Evolutionary conservation across 2,113 vertebrate genomes (phyloP).

Genomic region (Cromileptes altivelis): DNA sequence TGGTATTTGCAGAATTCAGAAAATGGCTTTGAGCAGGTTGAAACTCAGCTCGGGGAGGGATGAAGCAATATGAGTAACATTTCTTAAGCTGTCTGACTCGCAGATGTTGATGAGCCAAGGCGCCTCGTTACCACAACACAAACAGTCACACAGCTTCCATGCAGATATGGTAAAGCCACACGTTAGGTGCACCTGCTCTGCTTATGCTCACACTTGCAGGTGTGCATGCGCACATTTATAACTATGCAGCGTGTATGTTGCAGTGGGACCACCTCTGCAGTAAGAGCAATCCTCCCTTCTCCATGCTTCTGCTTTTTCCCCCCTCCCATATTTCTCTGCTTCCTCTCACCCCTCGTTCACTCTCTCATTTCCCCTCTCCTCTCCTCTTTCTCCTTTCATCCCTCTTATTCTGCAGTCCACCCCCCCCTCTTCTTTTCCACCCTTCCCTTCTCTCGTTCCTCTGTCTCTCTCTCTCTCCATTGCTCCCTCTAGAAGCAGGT

Average conservation of each 20-base stretch:
- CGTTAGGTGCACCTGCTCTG: constrained; percentile 62
- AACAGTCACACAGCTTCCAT: constrained; percentile 27
- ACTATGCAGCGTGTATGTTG: constrained; percentile 73
- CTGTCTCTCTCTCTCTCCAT: constrained; percentile 53
- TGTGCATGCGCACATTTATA: constrained; percentile 38
- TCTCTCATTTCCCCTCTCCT: constrained; percentile 23
- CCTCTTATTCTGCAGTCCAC: constrained; percentile 50
- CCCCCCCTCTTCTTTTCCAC: neutral
- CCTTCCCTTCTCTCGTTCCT: constrained; percentile 13
- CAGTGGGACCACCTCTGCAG: constrained; percentile 81
- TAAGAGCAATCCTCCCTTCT: constrained; percentile 64
- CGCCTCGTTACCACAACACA: constrained; percentile 55
- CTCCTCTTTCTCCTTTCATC: constrained; percentile 38
- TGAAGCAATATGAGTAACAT: constrained; percentile 62
- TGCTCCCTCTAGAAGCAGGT: constrained; percentile 81
- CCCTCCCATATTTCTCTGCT: constrained; percentile 42
- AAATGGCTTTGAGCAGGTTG: constrained; percentile 70
- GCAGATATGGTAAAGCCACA: constrained; percentile 42
- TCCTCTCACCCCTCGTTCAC: constrained; percentile 37
- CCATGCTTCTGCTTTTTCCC: constrained; percentile 36
- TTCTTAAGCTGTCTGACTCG: constrained; percentile 66
- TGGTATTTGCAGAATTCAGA: constrained; percentile 76
- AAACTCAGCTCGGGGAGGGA: constrained; percentile 61
- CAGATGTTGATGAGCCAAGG: constrained; percentile 67
- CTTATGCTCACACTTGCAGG: constrained; percentile 27